phyloP scores from a whole-genome alignment of 2,888 invertebrate genomes.

The Phyllotreta cruciferae region DNA sequence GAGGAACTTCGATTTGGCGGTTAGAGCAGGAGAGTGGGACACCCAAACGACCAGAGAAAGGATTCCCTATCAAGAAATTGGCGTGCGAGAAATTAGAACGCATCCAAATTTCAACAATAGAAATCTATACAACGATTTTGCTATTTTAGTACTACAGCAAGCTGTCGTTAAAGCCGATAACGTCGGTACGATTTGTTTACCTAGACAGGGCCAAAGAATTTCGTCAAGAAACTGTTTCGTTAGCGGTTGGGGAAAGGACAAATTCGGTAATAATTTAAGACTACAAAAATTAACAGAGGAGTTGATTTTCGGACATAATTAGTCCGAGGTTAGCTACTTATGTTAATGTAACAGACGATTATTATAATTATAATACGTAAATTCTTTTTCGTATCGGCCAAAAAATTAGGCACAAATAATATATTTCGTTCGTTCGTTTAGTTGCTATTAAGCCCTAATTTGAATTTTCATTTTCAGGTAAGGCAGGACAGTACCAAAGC shows the following conservation, averaged over 20 bases:
- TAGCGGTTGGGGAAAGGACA: constrained; percentile 82
- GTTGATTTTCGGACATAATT: neutral
- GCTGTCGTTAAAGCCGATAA: constrained; percentile 69
- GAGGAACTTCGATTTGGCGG: constrained; percentile 53
- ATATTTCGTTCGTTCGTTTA: too few species aligned
- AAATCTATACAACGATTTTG: constrained; percentile 73
- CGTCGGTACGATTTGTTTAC: constrained; percentile 76
- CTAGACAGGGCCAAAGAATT: constrained; percentile 64
- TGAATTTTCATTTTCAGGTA: constrained; percentile 57
- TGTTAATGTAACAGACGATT: neutral
- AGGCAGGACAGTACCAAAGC: constrained; percentile 69
- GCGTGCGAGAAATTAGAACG: constrained; percentile 55
- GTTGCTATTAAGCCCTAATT: too few species aligned
- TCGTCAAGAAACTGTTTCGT: constrained; percentile 68
- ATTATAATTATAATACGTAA: too few species aligned
- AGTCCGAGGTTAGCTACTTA: neutral
- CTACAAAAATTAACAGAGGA: neutral
- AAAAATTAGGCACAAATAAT: too few species aligned
- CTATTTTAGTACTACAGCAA: constrained; percentile 67
- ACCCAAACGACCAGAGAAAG: constrained; percentile 75
- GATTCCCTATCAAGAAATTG: constrained; percentile 66
- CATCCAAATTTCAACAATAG: constrained; percentile 65
- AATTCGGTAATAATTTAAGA: constrained; percentile 67
- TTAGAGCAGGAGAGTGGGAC: constrained; percentile 85
- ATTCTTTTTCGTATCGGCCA: too few species aligned